Evolutionary conservation across 2,888 invertebrate species (phyloP), one percentile per base, ranked within the genome.

Genomic region (Erynnis tages): DNA sequence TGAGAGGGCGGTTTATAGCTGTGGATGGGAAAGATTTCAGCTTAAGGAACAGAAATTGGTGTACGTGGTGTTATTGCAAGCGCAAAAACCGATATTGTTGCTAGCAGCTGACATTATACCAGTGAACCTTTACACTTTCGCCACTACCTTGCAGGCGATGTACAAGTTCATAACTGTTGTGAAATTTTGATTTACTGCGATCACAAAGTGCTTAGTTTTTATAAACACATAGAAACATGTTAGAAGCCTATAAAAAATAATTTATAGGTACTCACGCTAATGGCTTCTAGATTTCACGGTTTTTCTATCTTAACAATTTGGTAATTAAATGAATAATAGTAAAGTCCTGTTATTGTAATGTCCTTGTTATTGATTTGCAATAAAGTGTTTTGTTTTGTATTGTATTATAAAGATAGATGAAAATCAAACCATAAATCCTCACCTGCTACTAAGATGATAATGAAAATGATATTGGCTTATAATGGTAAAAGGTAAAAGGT

Each of bases 11-110:
- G 73, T 85, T 0, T 87, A 85, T 50, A 65, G 75, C 32, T 86
- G 88, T 55, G 87, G 87, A 0, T 88, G 88, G 88, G 85, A 88
- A 58, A 79, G 76, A 3, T 85, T 85, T 40, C 65, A 66, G 10
- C 10, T 73, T 7, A 75, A 67, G 0, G 79, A 84, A 32, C 72
- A 71, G 61, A 82, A 71, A 55, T 48, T 72, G 4, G 55, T 84
- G 0, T 82, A 66, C 19, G 53, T 78, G 8, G 80, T 84, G 72
- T 57, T 87, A 13, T 40, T 76, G 10, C 71, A 77, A 53, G 74
- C 85, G 0, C 88, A 88, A 56, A 76, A 71, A 49, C 76, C 76
- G 1, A 71, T 85, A 4, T 62, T 73, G 11, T 21, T 88, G 5
- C 35, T 82, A 10, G 88, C 87, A 1, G 86, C 83, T 6, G 75